A percentile compares a stretch with the other conserved stretches of the same genome.
Conservation (phyloP, 2,888 invertebrate genomes). For the Chelonus formosanus region DNA sequence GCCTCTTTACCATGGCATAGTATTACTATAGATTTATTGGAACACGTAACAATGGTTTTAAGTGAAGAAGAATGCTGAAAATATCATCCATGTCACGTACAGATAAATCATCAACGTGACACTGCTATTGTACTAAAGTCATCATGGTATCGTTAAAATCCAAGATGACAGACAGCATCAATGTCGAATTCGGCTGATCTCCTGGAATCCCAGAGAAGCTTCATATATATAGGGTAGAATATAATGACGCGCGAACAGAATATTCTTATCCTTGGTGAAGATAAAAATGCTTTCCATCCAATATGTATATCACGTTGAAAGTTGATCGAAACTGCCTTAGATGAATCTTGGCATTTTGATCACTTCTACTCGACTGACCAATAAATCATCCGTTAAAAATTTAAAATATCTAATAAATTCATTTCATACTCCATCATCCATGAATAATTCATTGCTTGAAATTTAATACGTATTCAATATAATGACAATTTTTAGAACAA, state of each 20-base stretch:
- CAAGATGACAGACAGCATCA: constrained; percentile 16
- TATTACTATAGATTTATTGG: too few relatives aligned
- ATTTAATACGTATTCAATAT: too few relatives aligned
- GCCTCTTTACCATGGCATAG: too few relatives aligned
- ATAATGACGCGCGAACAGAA: constrained; percentile 26
- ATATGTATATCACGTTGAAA: constrained; percentile 45
- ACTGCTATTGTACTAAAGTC: too few relatives aligned
- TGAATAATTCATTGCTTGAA: too few relatives aligned
- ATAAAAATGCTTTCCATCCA: constrained; percentile 40
- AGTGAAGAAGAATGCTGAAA: too few relatives aligned
- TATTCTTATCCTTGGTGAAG: constrained; percentile 25
- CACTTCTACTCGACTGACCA: constrained; percentile 22
- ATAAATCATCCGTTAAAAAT: constrained; percentile 28
- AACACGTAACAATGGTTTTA: too few relatives aligned
- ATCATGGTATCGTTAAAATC: constrained; percentile 15
- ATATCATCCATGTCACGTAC: too few relatives aligned
- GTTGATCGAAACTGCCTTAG: constrained; percentile 41
- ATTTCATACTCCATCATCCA: constrained; percentile 2
- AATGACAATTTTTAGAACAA: too few relatives aligned
- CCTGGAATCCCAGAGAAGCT: constrained; percentile 29
- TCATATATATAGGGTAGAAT: constrained; percentile 9
- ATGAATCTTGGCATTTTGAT: constrained; percentile 31
- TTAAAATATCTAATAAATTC: constrained; percentile 24
- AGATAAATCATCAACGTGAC: too few relatives aligned
- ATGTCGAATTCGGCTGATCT: constrained; percentile 25